Percentiles rank a stretch among this genome's conserved stretches.
phyloP scores from a whole-genome alignment of 2,888 invertebrate genomes.

The Eucriotettix oculatus region DNA sequence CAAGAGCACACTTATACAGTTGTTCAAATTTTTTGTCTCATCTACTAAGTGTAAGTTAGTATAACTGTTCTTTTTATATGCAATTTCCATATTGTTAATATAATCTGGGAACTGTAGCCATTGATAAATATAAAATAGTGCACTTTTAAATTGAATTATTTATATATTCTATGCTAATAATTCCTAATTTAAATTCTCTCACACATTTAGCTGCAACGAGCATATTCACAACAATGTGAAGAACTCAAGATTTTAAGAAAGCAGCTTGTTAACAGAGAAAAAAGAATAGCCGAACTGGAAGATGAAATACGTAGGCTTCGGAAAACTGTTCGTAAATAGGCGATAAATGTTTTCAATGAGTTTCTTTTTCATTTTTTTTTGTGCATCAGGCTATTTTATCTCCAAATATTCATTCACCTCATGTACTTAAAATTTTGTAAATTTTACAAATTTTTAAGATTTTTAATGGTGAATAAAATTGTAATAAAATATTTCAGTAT shows the following conservation, averaged over 20 bases:
- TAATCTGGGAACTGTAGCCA: not conserved
- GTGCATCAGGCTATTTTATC: no score
- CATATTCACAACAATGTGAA: slow-evolving; percentile 60
- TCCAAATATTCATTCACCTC: no score
- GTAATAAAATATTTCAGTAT: no score
- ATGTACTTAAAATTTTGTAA: no score
- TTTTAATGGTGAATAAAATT: no score
- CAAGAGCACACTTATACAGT: no score
- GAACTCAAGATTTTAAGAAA: slow-evolving; percentile 62
- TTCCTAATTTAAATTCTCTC: slow-evolving; percentile 2
- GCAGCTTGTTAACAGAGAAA: slow-evolving; percentile 61
- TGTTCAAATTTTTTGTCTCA: no score
- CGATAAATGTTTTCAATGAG: no score
- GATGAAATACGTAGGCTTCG: slow-evolving; percentile 47
- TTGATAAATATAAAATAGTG: not conserved
- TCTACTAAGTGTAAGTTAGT: no score
- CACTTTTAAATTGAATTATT: not conserved
- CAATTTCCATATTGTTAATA: not conserved
- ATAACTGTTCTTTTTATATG: no score
- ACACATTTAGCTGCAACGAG: slow-evolving; percentile 45
- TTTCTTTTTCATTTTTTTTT: no score
- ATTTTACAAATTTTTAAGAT: no score
- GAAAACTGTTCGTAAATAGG: not conserved
- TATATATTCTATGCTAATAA: not conserved
- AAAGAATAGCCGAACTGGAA: slow-evolving; percentile 65